Conservation (phyloP, 53 echinoderm and acorn worm species). For the Holothuria leucospilota region DNA sequence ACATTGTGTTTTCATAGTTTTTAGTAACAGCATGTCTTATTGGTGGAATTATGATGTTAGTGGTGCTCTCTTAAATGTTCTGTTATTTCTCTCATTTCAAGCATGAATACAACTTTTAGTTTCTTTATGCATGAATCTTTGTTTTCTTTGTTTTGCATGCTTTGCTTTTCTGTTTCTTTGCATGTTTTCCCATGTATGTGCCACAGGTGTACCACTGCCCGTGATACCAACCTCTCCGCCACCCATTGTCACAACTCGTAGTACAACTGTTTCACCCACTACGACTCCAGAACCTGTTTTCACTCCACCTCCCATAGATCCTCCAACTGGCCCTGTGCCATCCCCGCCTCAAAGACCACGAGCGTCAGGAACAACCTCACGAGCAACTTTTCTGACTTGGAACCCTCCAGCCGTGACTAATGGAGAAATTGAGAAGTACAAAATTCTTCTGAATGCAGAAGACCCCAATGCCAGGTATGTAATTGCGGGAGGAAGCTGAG, state of each 20-base stretch:
- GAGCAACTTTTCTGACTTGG: slow-evolving; percentile 65
- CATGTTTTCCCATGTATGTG: slow-evolving; percentile 12
- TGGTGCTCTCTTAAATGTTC: not conserved
- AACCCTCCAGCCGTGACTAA: slow-evolving; percentile 48
- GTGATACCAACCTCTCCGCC: slow-evolving; percentile 39
- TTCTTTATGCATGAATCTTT: slow-evolving; percentile 7
- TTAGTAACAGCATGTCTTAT: not conserved
- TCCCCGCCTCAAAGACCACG: slow-evolving; percentile 53
- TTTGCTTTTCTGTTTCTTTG: not conserved
- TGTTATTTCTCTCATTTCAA: not conserved
- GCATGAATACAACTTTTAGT: not conserved
- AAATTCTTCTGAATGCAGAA: slow-evolving; percentile 39
- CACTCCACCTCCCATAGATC: slow-evolving; percentile 35
- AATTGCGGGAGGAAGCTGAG: no score
- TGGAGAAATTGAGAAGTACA: slow-evolving; percentile 62
- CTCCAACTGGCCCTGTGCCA: slow-evolving; percentile 63
- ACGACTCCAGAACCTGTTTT: slow-evolving; percentile 53
- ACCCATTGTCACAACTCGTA: slow-evolving; percentile 46
- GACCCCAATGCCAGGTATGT: slow-evolving; percentile 18
- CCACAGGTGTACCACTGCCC: slow-evolving; percentile 67
- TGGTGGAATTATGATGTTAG: not conserved
- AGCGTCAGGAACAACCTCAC: slow-evolving; percentile 55
- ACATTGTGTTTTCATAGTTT: not conserved
- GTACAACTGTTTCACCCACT: slow-evolving; percentile 46
- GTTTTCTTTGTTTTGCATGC: slow-evolving; percentile 34